Conservation (phyloP, 2,113 vertebrate genomes). For the Marcusenius ussheri region DNA sequence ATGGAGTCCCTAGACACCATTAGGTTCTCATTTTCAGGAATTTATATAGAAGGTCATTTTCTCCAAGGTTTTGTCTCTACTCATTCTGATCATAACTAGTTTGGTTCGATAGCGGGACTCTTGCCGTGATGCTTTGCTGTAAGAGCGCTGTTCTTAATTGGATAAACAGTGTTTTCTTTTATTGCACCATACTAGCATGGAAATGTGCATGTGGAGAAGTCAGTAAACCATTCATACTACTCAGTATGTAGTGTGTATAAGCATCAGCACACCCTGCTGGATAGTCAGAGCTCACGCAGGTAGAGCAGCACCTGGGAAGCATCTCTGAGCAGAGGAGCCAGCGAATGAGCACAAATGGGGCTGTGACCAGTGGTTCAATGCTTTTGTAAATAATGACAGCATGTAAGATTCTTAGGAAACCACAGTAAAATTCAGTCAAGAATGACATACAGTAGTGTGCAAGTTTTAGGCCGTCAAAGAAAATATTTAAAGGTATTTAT, state of each 20-base stretch:
- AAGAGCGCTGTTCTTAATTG: neutral
- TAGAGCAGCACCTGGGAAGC: neutral
- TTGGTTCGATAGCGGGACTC: neutral
- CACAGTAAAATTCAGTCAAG: neutral
- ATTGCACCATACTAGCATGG: neutral
- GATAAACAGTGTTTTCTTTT: neutral
- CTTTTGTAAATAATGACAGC: neutral
- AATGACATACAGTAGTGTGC: neutral
- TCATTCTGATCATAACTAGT: neutral
- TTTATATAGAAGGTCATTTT: neutral
- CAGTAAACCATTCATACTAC: neutral
- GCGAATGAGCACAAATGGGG: neutral
- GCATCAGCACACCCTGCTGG: neutral
- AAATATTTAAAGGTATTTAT: neutral
- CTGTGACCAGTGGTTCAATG: neutral
- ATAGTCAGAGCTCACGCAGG: neutral
- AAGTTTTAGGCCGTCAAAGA: neutral
- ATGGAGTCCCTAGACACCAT: neutral
- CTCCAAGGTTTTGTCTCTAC: neutral
- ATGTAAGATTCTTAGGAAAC: neutral
- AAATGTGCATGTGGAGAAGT: neutral
- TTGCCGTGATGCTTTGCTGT: neutral
- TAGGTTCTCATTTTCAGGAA: neutral
- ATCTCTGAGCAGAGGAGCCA: neutral
- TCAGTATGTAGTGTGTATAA: neutral